phyloP scores from a whole-genome alignment of 2,797 vertebrate species.

The Fistularia tabacaria region DNA sequence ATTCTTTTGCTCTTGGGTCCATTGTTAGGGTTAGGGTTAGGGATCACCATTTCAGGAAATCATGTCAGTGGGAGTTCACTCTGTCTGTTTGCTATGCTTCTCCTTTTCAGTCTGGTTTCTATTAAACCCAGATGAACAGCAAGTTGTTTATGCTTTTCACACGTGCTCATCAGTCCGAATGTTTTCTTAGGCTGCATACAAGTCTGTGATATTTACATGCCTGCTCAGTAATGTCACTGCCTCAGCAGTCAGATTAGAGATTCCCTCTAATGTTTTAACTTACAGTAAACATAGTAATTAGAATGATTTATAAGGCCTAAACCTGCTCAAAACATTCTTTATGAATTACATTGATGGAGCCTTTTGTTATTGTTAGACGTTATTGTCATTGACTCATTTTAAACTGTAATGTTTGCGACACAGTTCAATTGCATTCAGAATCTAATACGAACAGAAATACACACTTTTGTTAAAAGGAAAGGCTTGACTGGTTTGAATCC shows the following conservation, averaged over 20 bases:
- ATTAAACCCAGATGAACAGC: conserved; percentile 21
- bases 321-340: no score
- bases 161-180: conserved; percentile 35
- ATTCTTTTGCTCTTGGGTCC: conserved; percentile 15
- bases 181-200: conserved; percentile 28
- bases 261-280: conserved; percentile 2
- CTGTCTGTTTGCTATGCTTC: conserved; percentile 17
- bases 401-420: no score
- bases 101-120: conserved; percentile 33
- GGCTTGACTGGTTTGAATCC: background rate
- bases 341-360: no score
- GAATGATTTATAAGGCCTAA: no score
- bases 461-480: background rate
- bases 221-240: conserved; percentile 4
- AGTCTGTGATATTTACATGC: conserved; percentile 10
- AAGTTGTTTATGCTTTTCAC: conserved; percentile 23
- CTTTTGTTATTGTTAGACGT: no score
- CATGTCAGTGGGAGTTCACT: conserved; percentile 29
- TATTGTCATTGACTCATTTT: no score
- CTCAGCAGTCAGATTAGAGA: conserved; percentile 3
- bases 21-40: conserved; percentile 1
- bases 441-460: no score
- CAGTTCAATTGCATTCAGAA: no score
- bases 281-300: no score
- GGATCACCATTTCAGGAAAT: conserved; percentile 26